These are phyloP conservation scores for Patiria miniata DNA, from an alignment of 35 echinoderm and acorn worm genomes.

Conservation along the genomic window DNA sequence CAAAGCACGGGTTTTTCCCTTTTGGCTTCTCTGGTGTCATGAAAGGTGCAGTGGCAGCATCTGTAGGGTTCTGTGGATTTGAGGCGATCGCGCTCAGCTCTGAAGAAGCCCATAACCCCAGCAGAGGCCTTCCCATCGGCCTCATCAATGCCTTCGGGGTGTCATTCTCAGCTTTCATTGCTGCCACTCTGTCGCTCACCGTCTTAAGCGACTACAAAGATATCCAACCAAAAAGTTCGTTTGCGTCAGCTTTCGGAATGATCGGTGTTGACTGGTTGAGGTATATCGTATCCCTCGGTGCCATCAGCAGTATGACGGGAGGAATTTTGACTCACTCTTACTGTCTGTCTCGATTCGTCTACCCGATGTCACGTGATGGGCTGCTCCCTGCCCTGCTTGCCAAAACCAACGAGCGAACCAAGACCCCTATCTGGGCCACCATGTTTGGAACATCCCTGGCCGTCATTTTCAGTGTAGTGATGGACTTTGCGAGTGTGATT, in stretches of 20 bases:
- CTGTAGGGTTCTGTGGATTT: too few relatives aligned
- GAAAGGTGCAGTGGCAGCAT: neutral
- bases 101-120: too few relatives aligned
- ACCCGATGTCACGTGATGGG: slow-evolving; percentile 49
- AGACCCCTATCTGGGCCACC: slow-evolving; percentile 19
- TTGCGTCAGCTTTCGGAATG: too few relatives aligned
- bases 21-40: slow-evolving; percentile 24
- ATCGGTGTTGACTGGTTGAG: neutral
- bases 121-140: too few relatives aligned
- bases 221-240: too few relatives aligned
- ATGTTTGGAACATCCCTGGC: neutral
- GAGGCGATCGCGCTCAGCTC: too few relatives aligned
- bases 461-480: neutral
- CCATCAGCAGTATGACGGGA: slow-evolving; percentile 45
- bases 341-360: slow-evolving; percentile 39
- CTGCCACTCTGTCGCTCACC: too few relatives aligned
- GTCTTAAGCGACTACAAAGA: too few relatives aligned
- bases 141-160: too few relatives aligned
- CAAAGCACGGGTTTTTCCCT: neutral
- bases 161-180: too few relatives aligned
- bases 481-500: slow-evolving; percentile 11
- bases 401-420: neutral
- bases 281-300: slow-evolving; percentile 41
- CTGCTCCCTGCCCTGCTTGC: slow-evolving; percentile 20
- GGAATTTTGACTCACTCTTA: slow-evolving; percentile 23